These are phyloP conservation scores for Tinamus major DNA, from an alignment of 2,797 vertebrate genomes.

Conservation along the genomic window DNA sequence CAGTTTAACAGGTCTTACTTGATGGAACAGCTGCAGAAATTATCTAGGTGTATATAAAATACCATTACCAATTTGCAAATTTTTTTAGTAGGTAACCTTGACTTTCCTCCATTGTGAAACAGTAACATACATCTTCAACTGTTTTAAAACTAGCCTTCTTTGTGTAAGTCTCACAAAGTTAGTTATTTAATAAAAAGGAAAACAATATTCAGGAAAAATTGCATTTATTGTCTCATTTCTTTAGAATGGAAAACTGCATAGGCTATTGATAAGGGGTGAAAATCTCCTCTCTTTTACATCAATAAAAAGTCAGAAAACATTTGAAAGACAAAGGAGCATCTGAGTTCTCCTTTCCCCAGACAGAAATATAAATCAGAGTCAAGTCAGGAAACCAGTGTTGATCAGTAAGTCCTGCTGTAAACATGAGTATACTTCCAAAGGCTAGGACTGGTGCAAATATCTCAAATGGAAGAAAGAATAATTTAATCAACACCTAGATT, in stretches of 20 bases:
- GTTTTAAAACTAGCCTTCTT: too few species aligned
- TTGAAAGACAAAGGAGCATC: not conserved
- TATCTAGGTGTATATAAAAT: not conserved
- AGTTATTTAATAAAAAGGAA: too few species aligned
- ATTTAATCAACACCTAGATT: fast-evolving
- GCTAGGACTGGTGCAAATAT: not conserved
- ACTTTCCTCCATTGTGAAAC: too few species aligned
- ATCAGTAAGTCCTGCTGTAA: not conserved
- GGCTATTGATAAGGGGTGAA: not conserved
- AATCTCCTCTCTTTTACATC: not conserved
- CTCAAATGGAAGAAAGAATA: not conserved
- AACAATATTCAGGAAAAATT: too few species aligned
- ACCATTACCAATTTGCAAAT: too few species aligned
- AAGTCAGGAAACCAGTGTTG: not conserved
- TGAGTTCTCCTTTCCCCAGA: not conserved
- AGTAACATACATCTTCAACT: too few species aligned
- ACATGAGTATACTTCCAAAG: not conserved
- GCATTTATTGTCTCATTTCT: too few species aligned
- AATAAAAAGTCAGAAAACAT: not conserved
- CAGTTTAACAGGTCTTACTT: not conserved
- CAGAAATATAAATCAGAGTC: not conserved
- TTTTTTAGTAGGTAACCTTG: not conserved
- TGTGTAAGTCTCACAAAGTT: too few species aligned
- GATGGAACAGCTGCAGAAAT: not conserved
- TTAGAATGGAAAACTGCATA: not conserved